Evolutionary conservation across 2,797 vertebrate species (phyloP).

Genomic region (Falco columbarius): DNA sequence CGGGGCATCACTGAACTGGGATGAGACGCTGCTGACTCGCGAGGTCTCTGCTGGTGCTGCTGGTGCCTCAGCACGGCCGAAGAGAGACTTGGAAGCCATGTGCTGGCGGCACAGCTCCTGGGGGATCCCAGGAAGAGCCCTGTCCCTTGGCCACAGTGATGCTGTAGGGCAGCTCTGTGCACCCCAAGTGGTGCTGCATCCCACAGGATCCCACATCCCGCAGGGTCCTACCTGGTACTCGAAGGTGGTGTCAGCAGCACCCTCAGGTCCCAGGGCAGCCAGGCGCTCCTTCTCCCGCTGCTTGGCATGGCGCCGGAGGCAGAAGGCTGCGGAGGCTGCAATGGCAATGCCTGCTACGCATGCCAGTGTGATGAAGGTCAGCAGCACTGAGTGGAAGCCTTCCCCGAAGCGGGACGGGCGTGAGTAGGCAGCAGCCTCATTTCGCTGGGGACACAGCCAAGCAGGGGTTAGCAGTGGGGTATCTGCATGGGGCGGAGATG

Average conservation of each 20-base stretch:
- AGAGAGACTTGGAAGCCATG: conserved; percentile 94
- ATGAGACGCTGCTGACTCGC: conserved; percentile 94
- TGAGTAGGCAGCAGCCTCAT: conserved; percentile 78
- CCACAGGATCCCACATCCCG: rapidly evolving
- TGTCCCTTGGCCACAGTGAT: rapidly evolving
- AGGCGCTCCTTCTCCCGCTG: conserved; percentile 90
- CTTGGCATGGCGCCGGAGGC: conserved; percentile 86
- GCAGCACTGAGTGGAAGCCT: conserved; percentile 86
- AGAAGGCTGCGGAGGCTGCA: conserved; percentile 82
- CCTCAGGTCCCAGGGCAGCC: conserved; percentile 89
- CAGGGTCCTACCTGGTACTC: conserved; percentile 90
- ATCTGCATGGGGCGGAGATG: background rate
- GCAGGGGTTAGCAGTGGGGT: background rate
- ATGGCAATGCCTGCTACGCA: conserved; percentile 88
- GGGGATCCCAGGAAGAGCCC: background rate
- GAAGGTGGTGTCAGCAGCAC: conserved; percentile 89
- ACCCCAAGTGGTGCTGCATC: rapidly evolving
- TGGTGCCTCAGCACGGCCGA: conserved; percentile 82
- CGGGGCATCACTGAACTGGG: conserved; percentile 94
- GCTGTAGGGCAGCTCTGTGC: rapidly evolving
- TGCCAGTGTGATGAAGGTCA: conserved; percentile 90
- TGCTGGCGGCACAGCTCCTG: conserved; percentile 98
- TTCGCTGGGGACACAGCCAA: conserved; percentile 78
- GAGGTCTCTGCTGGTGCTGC: conserved; percentile 80
- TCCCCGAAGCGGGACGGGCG: conserved; percentile 80